Conservation (phyloP, 2,888 invertebrate genomes). For the Pecten maximus region DNA sequence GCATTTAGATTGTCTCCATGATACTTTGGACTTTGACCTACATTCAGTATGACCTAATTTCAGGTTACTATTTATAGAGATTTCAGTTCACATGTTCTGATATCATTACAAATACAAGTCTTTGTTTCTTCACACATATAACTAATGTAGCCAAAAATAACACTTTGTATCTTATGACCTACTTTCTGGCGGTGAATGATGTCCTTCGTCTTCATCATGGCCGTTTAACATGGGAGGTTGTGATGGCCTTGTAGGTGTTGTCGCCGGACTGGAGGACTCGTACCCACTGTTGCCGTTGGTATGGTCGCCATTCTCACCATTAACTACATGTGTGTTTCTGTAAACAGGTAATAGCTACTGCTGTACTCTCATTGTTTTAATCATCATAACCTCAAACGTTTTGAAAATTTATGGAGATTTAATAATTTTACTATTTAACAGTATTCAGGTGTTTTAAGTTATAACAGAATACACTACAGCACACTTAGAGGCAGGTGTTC, state of each 20-base stretch:
- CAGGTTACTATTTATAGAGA: too few relatives aligned
- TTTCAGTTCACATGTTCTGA: too few relatives aligned
- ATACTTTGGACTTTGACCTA: background rate
- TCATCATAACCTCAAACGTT: background rate
- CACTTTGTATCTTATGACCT: background rate
- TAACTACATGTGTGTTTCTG: constrained; percentile 37
- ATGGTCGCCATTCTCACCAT: constrained; percentile 64
- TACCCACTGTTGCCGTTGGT: constrained; percentile 55
- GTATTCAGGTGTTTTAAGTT: too few relatives aligned
- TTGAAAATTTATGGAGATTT: too few relatives aligned
- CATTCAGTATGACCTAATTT: background rate
- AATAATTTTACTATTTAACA: too few relatives aligned
- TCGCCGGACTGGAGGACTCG: constrained; percentile 47
- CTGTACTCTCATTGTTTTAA: background rate
- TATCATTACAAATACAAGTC: too few relatives aligned
- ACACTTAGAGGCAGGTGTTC: too few relatives aligned
- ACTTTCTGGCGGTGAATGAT: constrained; percentile 14
- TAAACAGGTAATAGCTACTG: background rate
- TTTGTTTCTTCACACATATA: background rate
- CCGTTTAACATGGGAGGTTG: constrained; percentile 2
- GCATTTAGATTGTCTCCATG: background rate
- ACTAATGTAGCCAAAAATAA: background rate
- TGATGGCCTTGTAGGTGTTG: constrained; percentile 38
- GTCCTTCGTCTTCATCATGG: background rate
- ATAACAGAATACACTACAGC: too few relatives aligned